phyloP scores from a whole-genome alignment of 2,113 vertebrate species.

The Corapipo altera region DNA sequence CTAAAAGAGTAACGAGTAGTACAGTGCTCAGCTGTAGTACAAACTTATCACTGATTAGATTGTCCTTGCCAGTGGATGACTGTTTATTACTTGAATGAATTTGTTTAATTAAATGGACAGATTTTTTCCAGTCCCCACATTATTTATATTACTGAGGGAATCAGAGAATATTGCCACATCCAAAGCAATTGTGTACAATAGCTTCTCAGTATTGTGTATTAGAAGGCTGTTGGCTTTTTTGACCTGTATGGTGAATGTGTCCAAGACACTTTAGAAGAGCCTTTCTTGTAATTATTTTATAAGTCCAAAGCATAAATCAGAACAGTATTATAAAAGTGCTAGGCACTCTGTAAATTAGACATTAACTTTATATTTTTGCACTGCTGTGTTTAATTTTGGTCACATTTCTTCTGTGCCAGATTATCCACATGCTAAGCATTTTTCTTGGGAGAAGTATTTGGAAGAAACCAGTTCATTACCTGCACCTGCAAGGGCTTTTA shows the following conservation, averaged over 20 bases:
- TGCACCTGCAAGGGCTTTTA: slow-evolving; percentile 86
- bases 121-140: neutral
- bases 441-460: slow-evolving; percentile 87
- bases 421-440: slow-evolving; percentile 79
- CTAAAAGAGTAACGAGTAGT: neutral
- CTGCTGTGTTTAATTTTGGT: neutral
- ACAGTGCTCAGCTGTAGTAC: neutral
- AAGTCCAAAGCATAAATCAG: neutral
- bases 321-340: neutral
- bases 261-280: neutral
- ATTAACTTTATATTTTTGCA: neutral
- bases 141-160: neutral
- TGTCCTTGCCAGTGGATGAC: neutral
- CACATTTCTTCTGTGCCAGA: slow-evolving; percentile 65
- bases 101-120: neutral
- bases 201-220: neutral
- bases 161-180: neutral
- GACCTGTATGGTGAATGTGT: neutral
- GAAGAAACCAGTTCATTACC: slow-evolving; percentile 85
- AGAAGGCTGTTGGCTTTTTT: neutral
- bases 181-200: neutral
- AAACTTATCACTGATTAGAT: neutral
- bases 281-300: neutral
- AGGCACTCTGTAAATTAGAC: neutral
- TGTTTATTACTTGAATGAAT: neutral